A percentile compares a stretch with the other conserved stretches of the same genome.
Evolutionary conservation across 2,888 invertebrate genomes (phyloP).

Genomic region (Xanthia icteritia): DNA sequence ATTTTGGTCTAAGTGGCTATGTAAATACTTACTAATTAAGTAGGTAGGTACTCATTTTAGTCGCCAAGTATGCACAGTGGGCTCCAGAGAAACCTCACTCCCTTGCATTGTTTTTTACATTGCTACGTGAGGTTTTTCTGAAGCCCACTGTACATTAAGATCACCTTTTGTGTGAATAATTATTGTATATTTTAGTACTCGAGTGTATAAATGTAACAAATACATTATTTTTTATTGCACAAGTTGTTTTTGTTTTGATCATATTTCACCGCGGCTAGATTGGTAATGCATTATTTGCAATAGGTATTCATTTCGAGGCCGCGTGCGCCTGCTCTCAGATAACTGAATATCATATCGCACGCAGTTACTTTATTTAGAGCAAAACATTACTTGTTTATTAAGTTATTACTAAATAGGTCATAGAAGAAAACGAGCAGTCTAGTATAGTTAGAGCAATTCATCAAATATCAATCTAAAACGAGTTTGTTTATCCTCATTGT

Average conservation of each 20-base stretch:
- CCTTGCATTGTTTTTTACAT: too few species aligned
- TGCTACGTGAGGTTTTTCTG: too few species aligned
- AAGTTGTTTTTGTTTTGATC: slow-evolving; percentile 62
- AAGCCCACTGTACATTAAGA: background rate
- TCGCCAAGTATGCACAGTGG: slow-evolving; percentile 31
- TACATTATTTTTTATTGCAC: slow-evolving; percentile 68
- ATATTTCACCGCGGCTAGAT: slow-evolving; percentile 68
- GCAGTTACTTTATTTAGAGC: slow-evolving; percentile 5
- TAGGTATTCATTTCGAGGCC: slow-evolving; percentile 62
- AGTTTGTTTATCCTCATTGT: background rate
- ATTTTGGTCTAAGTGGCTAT: slow-evolving; percentile 17
- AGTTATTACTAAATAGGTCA: too few species aligned
- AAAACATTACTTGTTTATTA: slow-evolving; percentile 25
- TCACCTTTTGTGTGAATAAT: slow-evolving; percentile 46
- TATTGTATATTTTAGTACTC: slow-evolving; percentile 63
- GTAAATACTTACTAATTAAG: slow-evolving; percentile 27
- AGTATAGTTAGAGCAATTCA: slow-evolving; percentile 5
- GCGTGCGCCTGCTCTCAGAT: slow-evolving; percentile 43
- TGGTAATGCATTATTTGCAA: slow-evolving; percentile 50
- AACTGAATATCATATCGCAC: slow-evolving; percentile 60
- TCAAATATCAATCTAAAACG: background rate
- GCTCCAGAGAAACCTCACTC: too few species aligned
- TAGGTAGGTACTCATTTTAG: slow-evolving; percentile 7
- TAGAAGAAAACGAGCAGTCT: slow-evolving; percentile 29
- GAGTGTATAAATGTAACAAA: slow-evolving; percentile 62